A percentile compares a stretch with the other conserved stretches of the same genome.
Evolutionary conservation across 2,888 invertebrate genomes (phyloP).

Genomic region (Parasteatoda lunata): DNA sequence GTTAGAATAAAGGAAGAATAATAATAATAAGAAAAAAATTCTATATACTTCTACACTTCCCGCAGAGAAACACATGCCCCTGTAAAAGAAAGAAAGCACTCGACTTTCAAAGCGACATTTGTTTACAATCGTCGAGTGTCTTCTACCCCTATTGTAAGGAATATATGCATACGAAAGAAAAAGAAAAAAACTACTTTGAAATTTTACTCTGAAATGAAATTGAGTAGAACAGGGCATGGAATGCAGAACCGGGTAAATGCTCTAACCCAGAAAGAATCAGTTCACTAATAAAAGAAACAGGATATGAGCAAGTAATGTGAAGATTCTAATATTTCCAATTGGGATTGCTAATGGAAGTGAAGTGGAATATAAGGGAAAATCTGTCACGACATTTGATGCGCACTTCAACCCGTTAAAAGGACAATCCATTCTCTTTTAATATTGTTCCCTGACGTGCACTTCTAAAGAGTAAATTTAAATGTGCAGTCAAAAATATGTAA

Average conservation of each 20-base stretch:
- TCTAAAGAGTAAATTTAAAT: too few species aligned
- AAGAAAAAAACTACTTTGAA: not conserved
- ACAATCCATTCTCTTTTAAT: too few species aligned
- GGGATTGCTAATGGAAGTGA: constrained; percentile 24
- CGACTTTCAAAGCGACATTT: constrained; percentile 10
- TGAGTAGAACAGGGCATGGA: not conserved
- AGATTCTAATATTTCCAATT: constrained; percentile 48
- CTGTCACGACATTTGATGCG: not conserved
- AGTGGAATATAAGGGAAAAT: not conserved
- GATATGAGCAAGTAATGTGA: constrained; percentile 15
- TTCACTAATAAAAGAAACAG: constrained; percentile 21
- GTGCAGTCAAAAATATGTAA: too few species aligned
- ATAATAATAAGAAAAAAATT: too few species aligned
- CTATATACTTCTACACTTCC: not conserved
- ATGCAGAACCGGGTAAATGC: not conserved
- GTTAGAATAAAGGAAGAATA: too few species aligned
- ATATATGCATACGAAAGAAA: not conserved
- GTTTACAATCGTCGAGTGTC: constrained; percentile 24
- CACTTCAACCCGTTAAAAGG: not conserved
- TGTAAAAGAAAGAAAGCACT: constrained; percentile 4
- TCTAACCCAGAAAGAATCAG: not conserved
- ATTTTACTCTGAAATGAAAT: not conserved
- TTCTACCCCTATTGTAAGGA: constrained; percentile 7
- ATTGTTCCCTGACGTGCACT: too few species aligned
- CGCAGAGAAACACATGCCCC: not conserved